Evolutionary conservation across 2,113 vertebrate genomes (phyloP), one percentile per base, ranked within the genome.

Genomic region (Clupea harengus): DNA sequence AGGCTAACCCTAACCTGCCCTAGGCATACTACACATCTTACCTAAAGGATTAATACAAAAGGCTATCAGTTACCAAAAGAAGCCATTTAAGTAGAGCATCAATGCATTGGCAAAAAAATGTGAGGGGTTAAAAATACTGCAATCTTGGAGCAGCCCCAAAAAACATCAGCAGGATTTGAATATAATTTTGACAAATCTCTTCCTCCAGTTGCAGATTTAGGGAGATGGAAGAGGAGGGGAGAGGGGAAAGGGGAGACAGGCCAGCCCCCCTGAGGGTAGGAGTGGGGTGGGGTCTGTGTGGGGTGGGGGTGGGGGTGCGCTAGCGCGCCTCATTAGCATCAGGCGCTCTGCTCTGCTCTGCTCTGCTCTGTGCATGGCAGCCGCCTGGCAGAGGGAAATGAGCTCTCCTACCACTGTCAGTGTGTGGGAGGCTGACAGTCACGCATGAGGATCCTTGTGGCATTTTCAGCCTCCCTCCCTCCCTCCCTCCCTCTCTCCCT

Each of bases 401-500:
- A 81, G 84, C 81, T 85, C 82, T 85, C 18, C 84, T 85, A 45
- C 82, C 45, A 46, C 82, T 80, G 82, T 20, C 82, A 60, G n/a
- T 25, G 72, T 28, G 84, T 88, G 75, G 75, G 84, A 81, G 82
- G 72, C 81, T 60, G 28, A 28, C 50, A 85, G 87, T 82, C 75
- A 86, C 39, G 84, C 57, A 85, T 83, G 49, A 88, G 82, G 54
- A 83, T 86, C 75, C 82, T 86, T 22, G 49, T 83, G 84, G 75
- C 84, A 88, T 86, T 83, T 78, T 83, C 84, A 83, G 10, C 81
- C 45, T 28, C 49, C 83, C 82, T 83, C 17, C 0, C 22, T 44
- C n/a, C 11, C 44, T 46, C 57, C 57, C 83, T 32, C 5, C 13
- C 39, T 39, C 39, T 39, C 39, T 1, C 1, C 39, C 39, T 39